Base-by-base conservation (phyloP, 2,113 vertebrate species). In the Misgurnus anguillicaudatus region DNA sequence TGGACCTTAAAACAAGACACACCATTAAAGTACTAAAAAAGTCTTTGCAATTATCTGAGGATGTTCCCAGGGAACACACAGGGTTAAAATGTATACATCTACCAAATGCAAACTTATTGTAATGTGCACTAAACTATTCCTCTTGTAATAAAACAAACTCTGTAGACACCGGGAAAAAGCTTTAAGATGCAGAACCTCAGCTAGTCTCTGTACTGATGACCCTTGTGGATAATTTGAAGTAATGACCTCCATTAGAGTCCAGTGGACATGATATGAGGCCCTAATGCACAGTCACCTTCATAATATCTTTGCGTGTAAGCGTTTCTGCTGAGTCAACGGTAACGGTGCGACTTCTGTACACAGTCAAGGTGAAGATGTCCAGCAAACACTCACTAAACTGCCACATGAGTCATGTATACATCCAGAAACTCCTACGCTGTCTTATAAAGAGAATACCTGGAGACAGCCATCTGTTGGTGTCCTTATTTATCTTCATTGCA, bases 161-260 rank as follows among this genome's bases (percentile, higher is more conserved):
- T 11, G 24, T 68, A 68, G 31, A 71, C 19, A 66, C 16, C 0
- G 9, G 41, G 10, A 41, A 41, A 10, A 61, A 4, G 9, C n/a
- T 21, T 47, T 6, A 47, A 55, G 19, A 72, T 17, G 58, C 45
- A 60, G 47, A 64, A 17, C 69, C 24, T 42, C 45, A 31, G 19
- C 55, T 41, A 4, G 66, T 21, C 19, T 31, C 36, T 62, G 75
- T 75, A 79, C 53, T 55, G 75, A 84, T 79, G 71, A 81, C 83
- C 83, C 81, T 79, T 57, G 48, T 51, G 68, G 75, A 31, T 81
- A 60, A 84, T 81, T 70, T 70, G 51, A 42, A 84, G 80, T 84
- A 65, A 81, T 81, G 79, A 79, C 24, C 36, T 73, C 80, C 71
- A 80, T 84, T 80, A 83, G 45, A 38, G 57, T 69, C 21, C 45